Conservation (phyloP, 2,888 invertebrate genomes). For the Drosophila siamana region DNA sequence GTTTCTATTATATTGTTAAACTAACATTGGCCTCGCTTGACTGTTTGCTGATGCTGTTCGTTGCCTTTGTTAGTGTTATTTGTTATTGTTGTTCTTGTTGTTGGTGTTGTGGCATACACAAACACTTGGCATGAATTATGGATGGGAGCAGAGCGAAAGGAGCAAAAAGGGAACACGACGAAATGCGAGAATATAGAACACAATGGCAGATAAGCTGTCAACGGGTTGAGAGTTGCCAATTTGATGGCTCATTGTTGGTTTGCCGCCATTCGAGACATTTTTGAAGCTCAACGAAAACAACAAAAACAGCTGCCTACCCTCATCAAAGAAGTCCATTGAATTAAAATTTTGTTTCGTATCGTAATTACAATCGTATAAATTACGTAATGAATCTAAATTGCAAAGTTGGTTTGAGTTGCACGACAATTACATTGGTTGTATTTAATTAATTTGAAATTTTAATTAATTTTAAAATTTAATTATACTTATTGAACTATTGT, state of each 20-base stretch:
- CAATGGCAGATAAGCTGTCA: conserved; percentile 59
- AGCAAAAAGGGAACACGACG: conserved; percentile 9
- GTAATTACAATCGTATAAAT: neutral
- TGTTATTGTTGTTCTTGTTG: conserved; percentile 18
- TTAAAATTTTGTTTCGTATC: neutral
- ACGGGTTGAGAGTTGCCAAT: conserved; percentile 58
- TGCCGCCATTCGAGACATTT: conserved; percentile 22
- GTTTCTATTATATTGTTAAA: conserved; percentile 57
- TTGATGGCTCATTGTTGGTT: conserved; percentile 53
- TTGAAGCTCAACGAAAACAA: neutral
- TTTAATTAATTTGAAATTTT: neutral
- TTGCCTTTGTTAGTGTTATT: neutral
- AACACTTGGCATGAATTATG: conserved; percentile 63
- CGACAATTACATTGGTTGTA: neutral
- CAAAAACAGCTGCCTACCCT: neutral
- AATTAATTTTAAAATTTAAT: no score
- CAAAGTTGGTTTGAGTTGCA: neutral
- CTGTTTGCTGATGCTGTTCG: conserved; percentile 20
- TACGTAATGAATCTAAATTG: neutral
- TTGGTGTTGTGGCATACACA: conserved; percentile 34
- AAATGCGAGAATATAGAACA: conserved; percentile 21
- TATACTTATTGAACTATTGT: no score
- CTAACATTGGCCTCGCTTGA: conserved; percentile 57
- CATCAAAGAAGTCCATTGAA: neutral
- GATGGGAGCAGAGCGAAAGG: conserved; percentile 3